Evolutionary conservation across 2,888 invertebrate species (phyloP).

Genomic region (Candidula unifasciata): DNA sequence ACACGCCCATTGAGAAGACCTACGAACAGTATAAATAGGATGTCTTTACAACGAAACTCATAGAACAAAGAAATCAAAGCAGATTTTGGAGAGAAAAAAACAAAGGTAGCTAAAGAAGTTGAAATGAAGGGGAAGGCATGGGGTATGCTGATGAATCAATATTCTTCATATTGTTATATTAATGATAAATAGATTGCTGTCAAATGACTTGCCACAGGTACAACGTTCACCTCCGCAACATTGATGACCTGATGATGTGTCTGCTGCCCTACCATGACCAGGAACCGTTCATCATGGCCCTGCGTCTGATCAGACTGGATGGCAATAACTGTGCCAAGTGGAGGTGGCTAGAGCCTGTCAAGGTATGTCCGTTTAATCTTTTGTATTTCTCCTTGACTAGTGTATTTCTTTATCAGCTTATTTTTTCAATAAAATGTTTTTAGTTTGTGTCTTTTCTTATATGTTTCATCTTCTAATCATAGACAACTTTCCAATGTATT

Average conservation of each 20-base stretch:
- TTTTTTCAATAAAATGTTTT: too few species aligned
- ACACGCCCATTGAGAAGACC: too few species aligned
- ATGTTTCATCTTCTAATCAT: too few species aligned
- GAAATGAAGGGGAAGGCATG: too few species aligned
- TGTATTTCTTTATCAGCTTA: neutral
- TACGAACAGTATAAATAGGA: too few species aligned
- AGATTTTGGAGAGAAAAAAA: too few species aligned
- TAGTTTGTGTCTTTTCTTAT: too few species aligned
- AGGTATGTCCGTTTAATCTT: constrained; percentile 78
- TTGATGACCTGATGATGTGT: constrained; percentile 87
- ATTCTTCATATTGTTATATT: neutral
- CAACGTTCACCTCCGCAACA: constrained; percentile 92
- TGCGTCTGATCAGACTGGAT: constrained; percentile 86
- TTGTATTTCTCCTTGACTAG: neutral
- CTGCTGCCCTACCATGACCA: constrained; percentile 96
- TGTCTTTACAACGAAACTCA: too few species aligned
- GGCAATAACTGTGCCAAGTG: constrained; percentile 74
- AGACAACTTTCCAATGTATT: too few species aligned
- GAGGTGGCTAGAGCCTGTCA: constrained; percentile 82
- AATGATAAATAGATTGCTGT: neutral
- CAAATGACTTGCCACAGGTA: constrained; percentile 81
- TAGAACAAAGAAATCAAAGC: too few species aligned
- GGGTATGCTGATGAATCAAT: too few species aligned
- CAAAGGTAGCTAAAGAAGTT: too few species aligned
- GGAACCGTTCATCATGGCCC: constrained; percentile 87